Conservation (phyloP, 2,113 vertebrate genomes). For the Erythrolamprus reginae region DNA sequence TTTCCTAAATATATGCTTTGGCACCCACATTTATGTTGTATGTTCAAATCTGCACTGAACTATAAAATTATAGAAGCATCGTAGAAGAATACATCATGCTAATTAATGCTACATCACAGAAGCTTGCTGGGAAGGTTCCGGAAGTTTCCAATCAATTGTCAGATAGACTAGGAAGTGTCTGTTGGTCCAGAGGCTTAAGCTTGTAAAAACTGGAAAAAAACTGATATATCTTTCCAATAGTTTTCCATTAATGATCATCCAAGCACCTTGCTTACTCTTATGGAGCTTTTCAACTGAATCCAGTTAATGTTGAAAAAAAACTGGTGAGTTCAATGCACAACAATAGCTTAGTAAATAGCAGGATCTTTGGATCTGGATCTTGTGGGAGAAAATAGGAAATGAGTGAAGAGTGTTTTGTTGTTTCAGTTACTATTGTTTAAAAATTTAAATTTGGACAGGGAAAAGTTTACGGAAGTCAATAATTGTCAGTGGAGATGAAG, state of each 20-base stretch:
- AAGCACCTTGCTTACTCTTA: not conserved
- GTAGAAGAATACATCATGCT: not conserved
- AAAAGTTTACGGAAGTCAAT: not conserved
- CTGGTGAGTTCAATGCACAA: not conserved
- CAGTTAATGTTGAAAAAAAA: not conserved
- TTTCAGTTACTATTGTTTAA: not conserved
- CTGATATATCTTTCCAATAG: not conserved
- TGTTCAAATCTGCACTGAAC: not conserved
- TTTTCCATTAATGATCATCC: not conserved
- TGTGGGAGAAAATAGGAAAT: not conserved
- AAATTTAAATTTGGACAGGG: not conserved
- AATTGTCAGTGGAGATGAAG: not conserved
- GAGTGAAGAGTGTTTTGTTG: not conserved
- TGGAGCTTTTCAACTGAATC: not conserved
- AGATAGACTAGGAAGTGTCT: not conserved
- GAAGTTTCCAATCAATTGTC: constrained; percentile 5
- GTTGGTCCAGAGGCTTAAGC: not conserved
- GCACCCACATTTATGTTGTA: not conserved
- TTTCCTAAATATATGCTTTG: not conserved
- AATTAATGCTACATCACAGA: not conserved
- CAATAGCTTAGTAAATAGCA: too few species aligned
- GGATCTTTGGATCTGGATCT: not conserved
- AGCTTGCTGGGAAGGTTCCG: not conserved
- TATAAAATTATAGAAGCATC: not conserved
- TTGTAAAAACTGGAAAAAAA: not conserved